These are phyloP conservation scores for Leucophenga maculata DNA, from an alignment of 2,888 invertebrate genomes.

Conservation along the genomic window DNA sequence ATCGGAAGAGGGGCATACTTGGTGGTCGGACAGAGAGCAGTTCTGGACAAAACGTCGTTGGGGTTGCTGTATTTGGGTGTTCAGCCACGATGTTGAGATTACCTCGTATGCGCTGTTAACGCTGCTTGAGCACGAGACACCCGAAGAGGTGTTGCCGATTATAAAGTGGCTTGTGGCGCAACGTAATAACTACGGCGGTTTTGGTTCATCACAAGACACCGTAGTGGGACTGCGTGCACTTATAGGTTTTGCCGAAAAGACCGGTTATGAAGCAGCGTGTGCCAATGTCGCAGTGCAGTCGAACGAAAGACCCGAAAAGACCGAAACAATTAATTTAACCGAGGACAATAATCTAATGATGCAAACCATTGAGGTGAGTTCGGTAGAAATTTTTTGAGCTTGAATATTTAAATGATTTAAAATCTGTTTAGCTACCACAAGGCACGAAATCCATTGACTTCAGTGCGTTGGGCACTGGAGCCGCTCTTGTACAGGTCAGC, in stretches of 20 bases:
- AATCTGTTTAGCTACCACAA: conserved; percentile 54
- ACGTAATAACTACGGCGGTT: conserved; percentile 80
- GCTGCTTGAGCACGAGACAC: conserved; percentile 60
- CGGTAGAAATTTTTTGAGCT: neutral
- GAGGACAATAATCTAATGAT: conserved; percentile 85
- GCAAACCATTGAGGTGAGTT: conserved; percentile 81
- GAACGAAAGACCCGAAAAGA: conserved; percentile 69
- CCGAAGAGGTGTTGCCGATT: conserved; percentile 71
- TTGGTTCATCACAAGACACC: conserved; percentile 84
- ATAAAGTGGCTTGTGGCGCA: conserved; percentile 84
- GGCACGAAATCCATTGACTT: conserved; percentile 79
- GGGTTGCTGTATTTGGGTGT: conserved; percentile 72
- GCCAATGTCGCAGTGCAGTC: conserved; percentile 76
- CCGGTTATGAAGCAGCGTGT: conserved; percentile 73
- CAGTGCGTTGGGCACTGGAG: conserved; percentile 85
- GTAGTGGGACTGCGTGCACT: conserved; percentile 82
- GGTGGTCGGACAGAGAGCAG: conserved; percentile 82
- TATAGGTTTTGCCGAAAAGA: conserved; percentile 73
- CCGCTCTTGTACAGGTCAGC: conserved; percentile 84
- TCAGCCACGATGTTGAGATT: conserved; percentile 64
- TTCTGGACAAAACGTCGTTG: conserved; percentile 57
- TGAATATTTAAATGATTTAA: neutral
- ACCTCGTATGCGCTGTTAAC: conserved; percentile 66
- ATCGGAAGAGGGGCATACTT: conserved; percentile 78
- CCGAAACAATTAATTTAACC: conserved; percentile 77